Evolutionary conservation across 2,113 vertebrate genomes (phyloP).

Genomic region (Anoura caudifer): DNA sequence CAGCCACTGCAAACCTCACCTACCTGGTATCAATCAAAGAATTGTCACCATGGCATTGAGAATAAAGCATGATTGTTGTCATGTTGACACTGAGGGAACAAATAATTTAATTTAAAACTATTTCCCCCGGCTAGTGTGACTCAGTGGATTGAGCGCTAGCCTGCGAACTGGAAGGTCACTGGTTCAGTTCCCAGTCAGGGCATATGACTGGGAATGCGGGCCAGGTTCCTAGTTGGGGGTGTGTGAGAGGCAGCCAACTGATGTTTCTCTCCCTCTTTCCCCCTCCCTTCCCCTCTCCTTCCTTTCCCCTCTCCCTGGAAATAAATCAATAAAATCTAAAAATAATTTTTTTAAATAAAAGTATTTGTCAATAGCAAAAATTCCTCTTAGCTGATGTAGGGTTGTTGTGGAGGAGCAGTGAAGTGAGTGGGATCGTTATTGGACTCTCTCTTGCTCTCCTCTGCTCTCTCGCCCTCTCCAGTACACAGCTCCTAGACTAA

Average conservation of each 20-base stretch:
- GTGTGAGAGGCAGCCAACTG: no score
- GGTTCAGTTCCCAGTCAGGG: no score
- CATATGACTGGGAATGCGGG: no score
- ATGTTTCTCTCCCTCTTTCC: no score
- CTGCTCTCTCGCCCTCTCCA: background rate
- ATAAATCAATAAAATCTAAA: no score
- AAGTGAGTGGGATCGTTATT: background rate
- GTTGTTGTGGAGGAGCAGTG: background rate
- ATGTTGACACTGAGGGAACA: background rate
- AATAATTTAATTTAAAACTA: background rate
- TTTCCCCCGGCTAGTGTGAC: background rate
- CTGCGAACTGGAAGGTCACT: no score
- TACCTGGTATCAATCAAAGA: background rate
- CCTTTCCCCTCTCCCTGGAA: no score
- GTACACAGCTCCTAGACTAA: background rate
- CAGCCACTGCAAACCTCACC: background rate
- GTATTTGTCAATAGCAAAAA: background rate
- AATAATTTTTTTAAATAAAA: background rate
- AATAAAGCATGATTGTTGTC: background rate
- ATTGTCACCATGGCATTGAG: background rate
- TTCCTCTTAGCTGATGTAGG: background rate
- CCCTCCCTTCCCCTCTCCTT: no score
- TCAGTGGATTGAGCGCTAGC: no score
- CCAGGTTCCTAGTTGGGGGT: no score
- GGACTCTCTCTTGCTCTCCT: background rate